Evolutionary conservation across 2,113 vertebrate genomes (phyloP).

Genomic region (Nesogale talazaci): DNA sequence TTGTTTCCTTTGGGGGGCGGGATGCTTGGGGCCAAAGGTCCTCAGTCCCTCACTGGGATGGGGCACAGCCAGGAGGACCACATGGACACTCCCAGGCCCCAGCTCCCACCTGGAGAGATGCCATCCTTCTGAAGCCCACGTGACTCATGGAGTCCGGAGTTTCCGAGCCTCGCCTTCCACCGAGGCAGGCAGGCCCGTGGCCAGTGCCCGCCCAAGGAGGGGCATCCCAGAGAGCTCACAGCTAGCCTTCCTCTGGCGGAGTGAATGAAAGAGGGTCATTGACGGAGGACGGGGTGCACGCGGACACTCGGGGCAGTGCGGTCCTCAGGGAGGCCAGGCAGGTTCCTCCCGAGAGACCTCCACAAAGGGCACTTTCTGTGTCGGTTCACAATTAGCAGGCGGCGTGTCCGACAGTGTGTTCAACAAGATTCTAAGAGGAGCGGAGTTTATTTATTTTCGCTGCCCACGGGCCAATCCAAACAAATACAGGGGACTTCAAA

Average conservation of each 20-base stretch:
- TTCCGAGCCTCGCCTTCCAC: fast-evolving
- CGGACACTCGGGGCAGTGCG: not conserved
- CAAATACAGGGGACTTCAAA: constrained; percentile 55
- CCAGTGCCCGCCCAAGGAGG: not conserved
- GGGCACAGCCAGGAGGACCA: not conserved
- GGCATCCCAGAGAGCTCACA: not conserved
- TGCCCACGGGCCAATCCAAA: constrained; percentile 61
- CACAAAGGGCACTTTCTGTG: not conserved
- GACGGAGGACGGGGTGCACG: fast-evolving
- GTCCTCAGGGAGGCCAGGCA: not conserved
- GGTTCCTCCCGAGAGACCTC: not conserved
- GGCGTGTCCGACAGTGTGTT: not conserved
- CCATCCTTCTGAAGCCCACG: fast-evolving
- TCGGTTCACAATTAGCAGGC: not conserved
- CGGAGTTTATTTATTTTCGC: constrained; percentile 41
- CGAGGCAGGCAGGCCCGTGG: fast-evolving
- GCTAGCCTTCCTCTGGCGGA: not conserved
- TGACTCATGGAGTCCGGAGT: fast-evolving
- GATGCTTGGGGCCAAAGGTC: not conserved
- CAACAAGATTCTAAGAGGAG: not conserved
- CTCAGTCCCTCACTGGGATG: fast-evolving
- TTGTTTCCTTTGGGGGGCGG: not conserved
- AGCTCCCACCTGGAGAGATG: fast-evolving
- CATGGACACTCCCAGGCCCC: fast-evolving
- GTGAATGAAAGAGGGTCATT: not conserved